These are phyloP conservation scores for Drosophila prolongata DNA, from an alignment of 2,888 invertebrate species.

Conservation along the genomic window DNA sequence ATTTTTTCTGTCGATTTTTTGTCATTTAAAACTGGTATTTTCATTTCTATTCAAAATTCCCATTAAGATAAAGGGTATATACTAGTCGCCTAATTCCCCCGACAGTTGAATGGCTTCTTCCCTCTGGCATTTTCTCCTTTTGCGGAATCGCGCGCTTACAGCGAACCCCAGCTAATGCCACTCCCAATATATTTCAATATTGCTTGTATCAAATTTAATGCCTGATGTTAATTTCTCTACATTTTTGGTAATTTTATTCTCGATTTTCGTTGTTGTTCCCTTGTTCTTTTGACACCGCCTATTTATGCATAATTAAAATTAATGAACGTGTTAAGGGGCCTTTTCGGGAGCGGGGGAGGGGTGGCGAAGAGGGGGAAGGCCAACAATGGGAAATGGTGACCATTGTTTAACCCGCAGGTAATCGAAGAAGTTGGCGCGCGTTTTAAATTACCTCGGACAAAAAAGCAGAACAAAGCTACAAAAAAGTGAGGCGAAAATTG, in stretches of 20 bases:
- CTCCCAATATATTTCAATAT: conserved; percentile 6
- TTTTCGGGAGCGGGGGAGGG: neutral
- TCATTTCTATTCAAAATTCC: too few relatives aligned
- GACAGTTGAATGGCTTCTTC: conserved; percentile 20
- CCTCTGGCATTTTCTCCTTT: neutral
- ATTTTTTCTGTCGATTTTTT: too few relatives aligned
- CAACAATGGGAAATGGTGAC: conserved; percentile 29
- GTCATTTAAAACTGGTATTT: too few relatives aligned
- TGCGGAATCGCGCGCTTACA: conserved; percentile 16
- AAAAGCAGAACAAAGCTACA: conserved; percentile 6
- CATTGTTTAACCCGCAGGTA: conserved; percentile 63
- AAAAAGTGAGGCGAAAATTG: conserved; percentile 22
- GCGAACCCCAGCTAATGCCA: neutral
- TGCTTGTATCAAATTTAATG: conserved; percentile 26
- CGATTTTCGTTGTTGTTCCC: conserved; percentile 15
- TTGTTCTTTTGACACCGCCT: conserved; percentile 35
- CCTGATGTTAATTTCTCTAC: conserved; percentile 10
- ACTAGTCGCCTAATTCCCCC: neutral
- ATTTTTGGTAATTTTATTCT: conserved; percentile 27
- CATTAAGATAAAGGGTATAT: neutral
- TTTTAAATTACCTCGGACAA: conserved; percentile 62
- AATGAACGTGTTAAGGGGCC: conserved; percentile 66
- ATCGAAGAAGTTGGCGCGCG: conserved; percentile 64
- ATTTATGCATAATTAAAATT: conserved; percentile 76
- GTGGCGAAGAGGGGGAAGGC: neutral